A percentile compares a stretch with the other conserved stretches of the same genome.
These are phyloP conservation scores for Corythaeola cristata DNA, from an alignment of 2,113 vertebrate species.

Conservation along the genomic window DNA sequence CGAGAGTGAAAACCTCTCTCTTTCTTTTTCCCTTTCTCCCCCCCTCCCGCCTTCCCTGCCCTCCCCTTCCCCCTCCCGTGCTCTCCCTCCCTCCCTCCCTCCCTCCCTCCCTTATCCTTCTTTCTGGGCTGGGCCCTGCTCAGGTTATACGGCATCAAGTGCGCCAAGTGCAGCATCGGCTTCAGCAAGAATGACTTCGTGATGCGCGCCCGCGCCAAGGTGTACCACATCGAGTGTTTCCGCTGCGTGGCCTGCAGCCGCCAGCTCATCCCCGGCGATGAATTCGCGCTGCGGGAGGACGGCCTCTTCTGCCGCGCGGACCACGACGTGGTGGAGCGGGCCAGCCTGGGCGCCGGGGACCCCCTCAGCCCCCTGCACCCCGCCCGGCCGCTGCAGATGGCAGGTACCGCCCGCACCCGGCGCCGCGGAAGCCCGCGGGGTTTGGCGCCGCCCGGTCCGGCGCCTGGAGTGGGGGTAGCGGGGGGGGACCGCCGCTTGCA, in stretches of 20 bases:
- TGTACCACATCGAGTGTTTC: conserved; percentile 99
- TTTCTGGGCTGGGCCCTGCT: neutral
- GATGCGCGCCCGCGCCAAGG: conserved; percentile 95
- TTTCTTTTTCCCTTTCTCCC: neutral
- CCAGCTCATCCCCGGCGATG: conserved; percentile 97
- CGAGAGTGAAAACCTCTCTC: conserved; percentile 31
- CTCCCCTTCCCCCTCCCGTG: neutral
- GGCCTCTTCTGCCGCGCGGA: conserved; percentile 97
- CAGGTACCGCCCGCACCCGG: conserved; percentile 81
- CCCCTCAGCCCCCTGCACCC: conserved; percentile 93
- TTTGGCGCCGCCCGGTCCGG: neutral
- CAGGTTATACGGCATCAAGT: conserved; percentile 98
- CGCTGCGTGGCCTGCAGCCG: conserved; percentile 98
- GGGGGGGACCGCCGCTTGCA: neutral
- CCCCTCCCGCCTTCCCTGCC: too few relatives aligned
- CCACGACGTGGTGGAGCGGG: conserved; percentile 95
- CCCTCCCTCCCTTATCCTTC: neutral
- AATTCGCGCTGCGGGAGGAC: conserved; percentile 94
- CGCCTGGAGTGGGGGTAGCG: neutral
- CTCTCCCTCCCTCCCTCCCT: conserved; percentile 12
- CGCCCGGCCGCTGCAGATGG: conserved; percentile 93
- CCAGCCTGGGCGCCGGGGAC: conserved; percentile 87
- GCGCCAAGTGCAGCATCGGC: conserved; percentile 97
- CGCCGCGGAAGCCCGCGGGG: neutral
- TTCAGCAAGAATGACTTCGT: conserved; percentile 99